Conservation (phyloP, 2,888 invertebrate genomes). For the Chouioia cunea region DNA sequence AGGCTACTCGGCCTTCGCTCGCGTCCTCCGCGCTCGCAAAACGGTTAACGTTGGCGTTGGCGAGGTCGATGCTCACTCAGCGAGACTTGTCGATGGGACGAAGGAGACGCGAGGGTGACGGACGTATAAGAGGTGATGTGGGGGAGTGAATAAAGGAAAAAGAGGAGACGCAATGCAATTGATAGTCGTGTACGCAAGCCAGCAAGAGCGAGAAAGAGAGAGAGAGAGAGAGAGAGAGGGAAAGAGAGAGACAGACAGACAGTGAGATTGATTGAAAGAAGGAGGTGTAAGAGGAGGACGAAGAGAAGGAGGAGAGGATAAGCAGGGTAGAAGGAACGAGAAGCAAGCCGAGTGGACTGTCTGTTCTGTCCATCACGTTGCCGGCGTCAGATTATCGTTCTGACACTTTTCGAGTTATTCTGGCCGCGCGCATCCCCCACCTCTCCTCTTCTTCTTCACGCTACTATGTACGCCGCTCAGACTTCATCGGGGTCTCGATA, state of each 20-base stretch:
- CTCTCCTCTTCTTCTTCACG: background rate
- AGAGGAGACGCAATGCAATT: slow-evolving; percentile 42
- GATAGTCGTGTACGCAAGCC: slow-evolving; percentile 32
- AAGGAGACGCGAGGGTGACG: slow-evolving; percentile 28
- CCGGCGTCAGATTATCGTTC: slow-evolving; percentile 69
- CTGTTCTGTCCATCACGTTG: slow-evolving; percentile 64
- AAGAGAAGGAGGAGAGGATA: slow-evolving; percentile 41
- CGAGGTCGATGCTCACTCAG: slow-evolving; percentile 36
- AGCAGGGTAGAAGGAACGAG: slow-evolving; percentile 50
- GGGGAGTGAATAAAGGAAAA: slow-evolving; percentile 14
- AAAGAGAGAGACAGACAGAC: slow-evolving; percentile 9
- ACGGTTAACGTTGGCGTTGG: background rate
- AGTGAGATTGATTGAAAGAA: background rate
- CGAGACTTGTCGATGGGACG: background rate
- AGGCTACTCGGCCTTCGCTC: slow-evolving; percentile 28
- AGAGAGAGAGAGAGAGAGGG: slow-evolving; percentile 4
- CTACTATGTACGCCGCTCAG: slow-evolving; percentile 4
- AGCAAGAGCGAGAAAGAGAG: slow-evolving; percentile 17
- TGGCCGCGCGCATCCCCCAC: slow-evolving; percentile 57
- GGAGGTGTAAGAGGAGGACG: slow-evolving; percentile 38
- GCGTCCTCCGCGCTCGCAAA: too few species aligned
- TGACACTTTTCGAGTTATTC: slow-evolving; percentile 69
- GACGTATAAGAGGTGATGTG: slow-evolving; percentile 7
- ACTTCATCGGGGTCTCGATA: slow-evolving; percentile 30
- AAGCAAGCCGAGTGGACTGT: slow-evolving; percentile 51